Conservation (phyloP, 2,113 vertebrate genomes). For the Setophaga kirtlandii region DNA sequence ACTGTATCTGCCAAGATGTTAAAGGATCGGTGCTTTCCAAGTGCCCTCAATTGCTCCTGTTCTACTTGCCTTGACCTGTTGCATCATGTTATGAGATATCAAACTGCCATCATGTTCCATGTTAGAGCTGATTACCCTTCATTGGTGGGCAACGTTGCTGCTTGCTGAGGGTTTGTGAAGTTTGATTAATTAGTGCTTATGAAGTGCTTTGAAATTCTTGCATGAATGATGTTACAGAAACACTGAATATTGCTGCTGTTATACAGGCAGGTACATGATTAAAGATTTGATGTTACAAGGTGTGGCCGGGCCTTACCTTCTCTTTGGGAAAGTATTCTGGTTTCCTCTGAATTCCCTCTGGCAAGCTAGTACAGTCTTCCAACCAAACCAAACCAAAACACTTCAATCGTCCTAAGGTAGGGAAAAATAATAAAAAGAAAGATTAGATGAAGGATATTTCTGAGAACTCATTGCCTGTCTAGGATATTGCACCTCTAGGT, state of each 20-base stretch:
- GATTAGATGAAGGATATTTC: constrained; percentile 50
- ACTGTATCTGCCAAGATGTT: not conserved
- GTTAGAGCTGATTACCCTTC: not conserved
- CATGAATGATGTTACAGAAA: constrained; percentile 49
- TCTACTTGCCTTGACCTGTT: constrained; percentile 57
- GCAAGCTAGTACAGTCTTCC: constrained; percentile 34
- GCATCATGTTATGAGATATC: not conserved
- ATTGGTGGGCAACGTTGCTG: constrained; percentile 56
- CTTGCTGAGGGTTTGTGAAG: constrained; percentile 39
- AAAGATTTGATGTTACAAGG: constrained; percentile 52
- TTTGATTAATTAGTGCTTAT: constrained; percentile 64
- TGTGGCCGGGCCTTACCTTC: constrained; percentile 35
- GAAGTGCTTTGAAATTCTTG: constrained; percentile 62
- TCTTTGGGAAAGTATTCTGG: constrained; percentile 18
- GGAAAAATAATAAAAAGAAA: constrained; percentile 41
- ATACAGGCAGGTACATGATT: constrained; percentile 60
- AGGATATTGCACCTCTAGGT: constrained; percentile 52
- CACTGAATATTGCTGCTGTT: constrained; percentile 14
- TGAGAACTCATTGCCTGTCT: constrained; percentile 29
- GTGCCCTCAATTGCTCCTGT: constrained; percentile 48
- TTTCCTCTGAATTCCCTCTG: constrained; percentile 43
- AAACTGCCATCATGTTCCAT: constrained; percentile 55
- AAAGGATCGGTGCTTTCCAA: not conserved
- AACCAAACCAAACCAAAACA: constrained; percentile 46
- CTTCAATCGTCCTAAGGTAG: not conserved